These are phyloP conservation scores for Ophioninae sp. DNA, from an alignment of 2,888 invertebrate genomes.

Conservation along the genomic window DNA sequence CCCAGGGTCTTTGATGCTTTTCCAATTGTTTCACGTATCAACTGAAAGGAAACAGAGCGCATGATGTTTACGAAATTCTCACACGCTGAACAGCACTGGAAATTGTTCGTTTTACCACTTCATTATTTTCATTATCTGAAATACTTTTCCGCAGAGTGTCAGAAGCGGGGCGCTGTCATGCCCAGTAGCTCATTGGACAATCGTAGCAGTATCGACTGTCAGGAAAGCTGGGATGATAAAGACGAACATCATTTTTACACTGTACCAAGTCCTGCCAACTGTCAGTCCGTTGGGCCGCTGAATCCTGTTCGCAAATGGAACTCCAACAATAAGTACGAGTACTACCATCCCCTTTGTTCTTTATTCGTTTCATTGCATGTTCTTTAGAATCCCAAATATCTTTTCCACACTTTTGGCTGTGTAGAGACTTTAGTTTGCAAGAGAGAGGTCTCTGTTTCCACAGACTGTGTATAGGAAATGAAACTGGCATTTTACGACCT, in stretches of 20 bases:
- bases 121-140: neutral
- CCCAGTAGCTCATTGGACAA: constrained; percentile 49
- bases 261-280: neutral
- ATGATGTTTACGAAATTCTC: neutral
- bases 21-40: neutral
- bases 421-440: no score
- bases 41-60: no score
- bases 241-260: constrained; percentile 22
- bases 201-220: constrained; percentile 61
- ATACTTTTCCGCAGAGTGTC: constrained; percentile 36
- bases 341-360: neutral
- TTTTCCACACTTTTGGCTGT: neutral
- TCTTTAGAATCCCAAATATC: neutral
- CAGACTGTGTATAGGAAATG: no score
- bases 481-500: no score
- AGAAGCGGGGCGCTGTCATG: constrained; percentile 45
- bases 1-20: neutral
- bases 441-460: no score
- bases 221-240: constrained; percentile 72
- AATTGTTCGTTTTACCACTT: no score
- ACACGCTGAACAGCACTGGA: no score
- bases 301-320: neutral
- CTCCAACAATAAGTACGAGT: neutral
- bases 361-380: neutral
- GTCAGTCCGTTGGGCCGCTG: neutral